A percentile compares a stretch with the other conserved stretches of the same genome.
These are phyloP conservation scores for Dascyllus trimaculatus DNA, from an alignment of 2,113 vertebrate species.

Conservation along the genomic window DNA sequence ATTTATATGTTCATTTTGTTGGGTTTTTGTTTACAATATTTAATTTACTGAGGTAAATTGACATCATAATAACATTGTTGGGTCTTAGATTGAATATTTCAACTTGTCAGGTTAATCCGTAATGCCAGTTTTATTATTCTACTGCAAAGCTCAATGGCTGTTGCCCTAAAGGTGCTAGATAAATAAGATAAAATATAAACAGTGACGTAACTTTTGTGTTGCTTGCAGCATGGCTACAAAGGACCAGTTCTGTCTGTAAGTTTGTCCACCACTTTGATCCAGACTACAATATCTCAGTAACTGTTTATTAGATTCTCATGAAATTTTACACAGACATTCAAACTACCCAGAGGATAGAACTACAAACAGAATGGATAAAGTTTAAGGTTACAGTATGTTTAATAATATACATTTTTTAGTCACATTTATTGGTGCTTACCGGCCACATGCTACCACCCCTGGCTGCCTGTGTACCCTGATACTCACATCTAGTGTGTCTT, in stretches of 20 bases:
- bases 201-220: background rate
- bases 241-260: background rate
- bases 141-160: too few species aligned
- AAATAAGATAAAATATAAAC: too few species aligned
- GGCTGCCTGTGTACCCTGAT: background rate
- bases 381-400: too few species aligned
- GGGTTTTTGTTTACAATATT: too few species aligned
- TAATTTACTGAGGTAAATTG: too few species aligned
- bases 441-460: background rate
- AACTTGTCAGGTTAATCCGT: too few species aligned
- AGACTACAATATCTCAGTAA: background rate
- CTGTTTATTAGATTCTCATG: background rate
- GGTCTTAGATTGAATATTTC: too few species aligned
- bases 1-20: too few species aligned
- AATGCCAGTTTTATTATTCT: too few species aligned
- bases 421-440: background rate
- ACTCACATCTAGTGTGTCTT: constrained; percentile 20
- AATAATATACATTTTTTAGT: too few species aligned
- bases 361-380: background rate
- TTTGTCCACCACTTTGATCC: background rate
- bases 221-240: background rate
- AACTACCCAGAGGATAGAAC: background rate
- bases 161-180: too few species aligned
- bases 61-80: too few species aligned
- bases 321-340: background rate